A percentile compares a stretch with the other conserved stretches of the same genome.
These are phyloP conservation scores for Opisthograptis luteolata DNA, from an alignment of 2,888 invertebrate species.

Conservation along the genomic window DNA sequence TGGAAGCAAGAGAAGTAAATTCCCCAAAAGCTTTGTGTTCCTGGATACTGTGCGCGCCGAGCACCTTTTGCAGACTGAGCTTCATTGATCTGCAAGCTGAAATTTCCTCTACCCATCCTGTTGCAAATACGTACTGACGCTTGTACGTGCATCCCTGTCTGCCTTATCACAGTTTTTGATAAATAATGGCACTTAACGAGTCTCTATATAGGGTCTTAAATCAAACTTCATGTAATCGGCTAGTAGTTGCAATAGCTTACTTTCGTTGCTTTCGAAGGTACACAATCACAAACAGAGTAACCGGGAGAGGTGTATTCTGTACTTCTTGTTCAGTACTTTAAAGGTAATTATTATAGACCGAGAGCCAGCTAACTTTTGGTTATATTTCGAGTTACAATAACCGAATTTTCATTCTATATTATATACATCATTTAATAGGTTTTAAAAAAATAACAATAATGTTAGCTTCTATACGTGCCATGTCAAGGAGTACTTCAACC, in stretches of 20 bases:
- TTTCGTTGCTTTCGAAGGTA: not conserved
- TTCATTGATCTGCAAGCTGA: not conserved
- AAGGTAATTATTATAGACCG: too few relatives aligned
- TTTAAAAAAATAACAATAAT: too few relatives aligned
- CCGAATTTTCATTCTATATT: too few relatives aligned
- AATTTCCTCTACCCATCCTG: not conserved
- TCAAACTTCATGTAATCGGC: not conserved
- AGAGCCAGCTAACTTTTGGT: too few relatives aligned
- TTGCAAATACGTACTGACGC: not conserved
- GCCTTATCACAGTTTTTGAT: not conserved
- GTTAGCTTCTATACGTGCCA: too few relatives aligned
- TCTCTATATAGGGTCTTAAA: not conserved
- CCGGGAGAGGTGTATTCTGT: not conserved
- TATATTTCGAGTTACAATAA: too few relatives aligned
- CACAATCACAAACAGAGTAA: not conserved
- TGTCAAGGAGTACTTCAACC: too few relatives aligned
- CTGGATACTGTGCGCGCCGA: too few relatives aligned
- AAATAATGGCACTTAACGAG: not conserved
- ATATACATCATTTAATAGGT: too few relatives aligned
- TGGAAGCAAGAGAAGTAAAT: too few relatives aligned
- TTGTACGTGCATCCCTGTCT: conserved; percentile 4
- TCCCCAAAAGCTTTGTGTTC: too few relatives aligned
- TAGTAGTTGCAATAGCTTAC: not conserved
- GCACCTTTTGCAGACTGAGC: not conserved
- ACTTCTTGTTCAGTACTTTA: not conserved